These are phyloP conservation scores for Phrynocephalus vlangalii DNA, from an alignment of 2,797 vertebrate genomes.

Conservation along the genomic window DNA sequence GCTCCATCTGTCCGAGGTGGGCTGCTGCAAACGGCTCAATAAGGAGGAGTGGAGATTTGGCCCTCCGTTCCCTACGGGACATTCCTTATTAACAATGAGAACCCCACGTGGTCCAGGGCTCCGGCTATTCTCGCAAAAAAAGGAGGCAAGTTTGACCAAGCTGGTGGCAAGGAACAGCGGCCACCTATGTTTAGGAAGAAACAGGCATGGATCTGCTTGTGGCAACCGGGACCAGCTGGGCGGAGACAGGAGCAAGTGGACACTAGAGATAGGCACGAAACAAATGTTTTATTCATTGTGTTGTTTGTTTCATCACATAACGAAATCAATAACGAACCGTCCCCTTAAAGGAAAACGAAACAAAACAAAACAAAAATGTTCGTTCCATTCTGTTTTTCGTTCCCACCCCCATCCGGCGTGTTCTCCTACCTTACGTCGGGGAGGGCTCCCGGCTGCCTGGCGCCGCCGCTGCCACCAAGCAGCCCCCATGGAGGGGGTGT, in stretches of 20 bases:
- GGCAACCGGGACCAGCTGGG: background rate
- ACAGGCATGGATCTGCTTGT: background rate
- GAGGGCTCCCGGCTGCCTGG: too few relatives aligned
- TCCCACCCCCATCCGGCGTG: too few relatives aligned
- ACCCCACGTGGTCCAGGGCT: slow-evolving; percentile 69
- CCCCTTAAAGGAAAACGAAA: too few relatives aligned
- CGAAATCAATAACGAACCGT: too few relatives aligned
- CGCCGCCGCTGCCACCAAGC: too few relatives aligned
- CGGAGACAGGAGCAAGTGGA: background rate
- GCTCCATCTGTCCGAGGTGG: slow-evolving; percentile 77
- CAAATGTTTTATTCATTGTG: too few relatives aligned
- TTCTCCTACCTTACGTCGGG: too few relatives aligned
- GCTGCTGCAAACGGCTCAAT: slow-evolving; percentile 70
- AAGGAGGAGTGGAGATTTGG: slow-evolving; percentile 54
- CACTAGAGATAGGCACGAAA: too few relatives aligned
- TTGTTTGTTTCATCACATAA: too few relatives aligned
- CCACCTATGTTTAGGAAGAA: background rate
- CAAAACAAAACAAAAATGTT: too few relatives aligned
- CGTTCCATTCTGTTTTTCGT: too few relatives aligned
- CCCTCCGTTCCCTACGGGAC: slow-evolving; percentile 71
- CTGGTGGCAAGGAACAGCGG: slow-evolving; percentile 56
- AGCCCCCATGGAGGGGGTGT: too few relatives aligned
- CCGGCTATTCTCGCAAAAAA: slow-evolving; percentile 56
- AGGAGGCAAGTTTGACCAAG: slow-evolving; percentile 49
- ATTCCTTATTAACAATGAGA: slow-evolving; percentile 66